Percentiles rank a stretch among this genome's conserved stretches.
Conservation (phyloP, 2,797 vertebrate genomes). For the Aplochiton taeniatus region DNA sequence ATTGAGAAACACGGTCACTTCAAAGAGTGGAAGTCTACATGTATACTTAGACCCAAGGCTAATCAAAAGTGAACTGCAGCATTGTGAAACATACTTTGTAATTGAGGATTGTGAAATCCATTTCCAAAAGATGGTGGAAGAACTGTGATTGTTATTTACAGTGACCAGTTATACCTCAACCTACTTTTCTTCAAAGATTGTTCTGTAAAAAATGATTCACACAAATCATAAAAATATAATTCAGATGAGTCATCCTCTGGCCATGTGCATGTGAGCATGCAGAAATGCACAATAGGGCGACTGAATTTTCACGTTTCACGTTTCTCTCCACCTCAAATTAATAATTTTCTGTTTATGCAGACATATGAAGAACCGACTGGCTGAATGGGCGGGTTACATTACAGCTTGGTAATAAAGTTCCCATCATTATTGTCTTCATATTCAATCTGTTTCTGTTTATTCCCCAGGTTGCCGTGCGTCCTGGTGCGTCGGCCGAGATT, state of each 20-base stretch:
- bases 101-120: constrained; percentile 14
- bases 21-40: constrained; percentile 44
- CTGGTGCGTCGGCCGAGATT: constrained; percentile 53
- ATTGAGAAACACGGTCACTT: constrained; percentile 65
- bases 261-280: constrained; percentile 47
- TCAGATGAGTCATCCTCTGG: constrained; percentile 19
- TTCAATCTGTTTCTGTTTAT: constrained; percentile 48
- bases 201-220: neutral
- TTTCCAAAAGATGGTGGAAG: constrained; percentile 34
- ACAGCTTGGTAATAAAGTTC: constrained; percentile 29
- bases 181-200: too few species aligned
- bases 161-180: neutral
- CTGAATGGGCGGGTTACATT: constrained; percentile 16
- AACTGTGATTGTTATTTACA: constrained; percentile 20
- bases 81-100: constrained; percentile 30
- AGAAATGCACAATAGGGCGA: constrained; percentile 47
- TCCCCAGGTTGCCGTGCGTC: constrained; percentile 42
- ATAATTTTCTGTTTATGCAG: constrained; percentile 1
- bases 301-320: constrained; percentile 40
- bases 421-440: constrained; percentile 32
- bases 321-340: constrained; percentile 18
- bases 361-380: constrained; percentile 34
- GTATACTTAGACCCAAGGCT: constrained; percentile 46
- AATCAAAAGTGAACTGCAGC: constrained; percentile 38
- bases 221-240: too few species aligned